Base-by-base conservation (phyloP, 2,113 vertebrate species). In the Camelus bactrianus region DNA sequence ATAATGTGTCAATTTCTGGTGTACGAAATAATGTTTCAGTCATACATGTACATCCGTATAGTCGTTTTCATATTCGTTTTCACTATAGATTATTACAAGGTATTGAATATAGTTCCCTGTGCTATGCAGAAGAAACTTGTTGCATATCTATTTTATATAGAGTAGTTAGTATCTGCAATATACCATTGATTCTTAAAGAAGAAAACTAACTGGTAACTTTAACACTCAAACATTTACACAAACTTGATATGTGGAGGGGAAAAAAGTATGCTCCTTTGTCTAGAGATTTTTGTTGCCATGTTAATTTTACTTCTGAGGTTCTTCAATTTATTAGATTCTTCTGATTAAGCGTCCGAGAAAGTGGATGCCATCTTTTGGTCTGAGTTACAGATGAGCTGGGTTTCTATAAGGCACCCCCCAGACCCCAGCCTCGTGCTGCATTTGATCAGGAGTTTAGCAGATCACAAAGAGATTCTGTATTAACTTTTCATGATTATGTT, bases 241-340 rank as follows among this genome's bases (percentile, higher is more conserved):
- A 22, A 75, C 75, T 80, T 70, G 64, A 56, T 86, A 77, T 20
- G 20, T 80, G 46, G 60, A 6, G 48, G 60, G 17, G 6, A 54
- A 75, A 76, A 67, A 60, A 20, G 4, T 26, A 3, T 84, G 32
- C 52, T 80, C 70, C 46, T 75, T 52, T 88, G 42, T 84, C 62
- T 64, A 89, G 65, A 69, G 24, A 77, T 67, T 76, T 93, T 69
- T 65, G 19, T 85, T 46, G 46, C 24, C 15, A 42, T 52, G 8
- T 64, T 64, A 28, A 28, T 94, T 88, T 89, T 72, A 60, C 32
- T 88, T 95, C 19, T 82, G 65, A 84, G 6, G 26, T 86, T 84
- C 16, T 91, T 95, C 12, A 11, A 2, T 20, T 70, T 76, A 35
- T 93, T 91, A 82, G 24, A 32, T 48, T 92, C 42, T 85, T 94